Base-by-base conservation (phyloP, 1,140 invertebrate species). In the Ganaspis sp. region DNA sequence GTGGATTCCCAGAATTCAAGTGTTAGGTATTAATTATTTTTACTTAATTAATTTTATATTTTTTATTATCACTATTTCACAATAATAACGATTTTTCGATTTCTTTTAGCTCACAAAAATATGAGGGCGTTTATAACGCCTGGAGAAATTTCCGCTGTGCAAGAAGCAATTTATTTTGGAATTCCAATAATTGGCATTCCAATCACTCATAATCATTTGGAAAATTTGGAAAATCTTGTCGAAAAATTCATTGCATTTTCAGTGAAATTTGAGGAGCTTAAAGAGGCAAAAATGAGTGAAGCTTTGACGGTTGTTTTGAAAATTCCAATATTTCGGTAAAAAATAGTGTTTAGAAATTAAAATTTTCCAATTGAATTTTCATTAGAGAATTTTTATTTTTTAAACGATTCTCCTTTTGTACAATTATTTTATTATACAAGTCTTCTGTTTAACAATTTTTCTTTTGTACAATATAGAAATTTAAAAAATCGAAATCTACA, bases 1-100 rank as follows among this genome's bases (percentile, higher is more conserved):
- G 83, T 94, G 94, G 94, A 84, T 94, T 21, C 93, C 94, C 6
- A 94, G 94, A 87, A 92, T 92, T 80, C 92, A 92, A 81, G 89
- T 94, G 78, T 89, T 94, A 84, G 92, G 93, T 94, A 49, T 49
- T 45, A 49, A 17, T 49, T 17, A 3, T n/a, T 17, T 49, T 49
- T 49, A n/a, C n/a, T n/a, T 49, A 6, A 49, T n/a, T 3, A 34
- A 34, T 34, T 34, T n/a, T n/a, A n/a, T n/a, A n/a, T n/a, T n/a
- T n/a, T n/a, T n/a, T n/a, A n/a, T n/a, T n/a, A n/a, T 11, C 9
- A 42, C 15, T 11, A 42, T 1, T 12, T 38, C 37, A 38, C 4
- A 38, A 38, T 38, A 5, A 38, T 5, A 38, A 38, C 4, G 12
- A 40, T 40, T 6, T 37, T 37, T n/a, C 4, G 4, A 23, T 26